Evolutionary conservation across 2,797 vertebrate species (phyloP).

Genomic region (Prionace glauca): DNA sequence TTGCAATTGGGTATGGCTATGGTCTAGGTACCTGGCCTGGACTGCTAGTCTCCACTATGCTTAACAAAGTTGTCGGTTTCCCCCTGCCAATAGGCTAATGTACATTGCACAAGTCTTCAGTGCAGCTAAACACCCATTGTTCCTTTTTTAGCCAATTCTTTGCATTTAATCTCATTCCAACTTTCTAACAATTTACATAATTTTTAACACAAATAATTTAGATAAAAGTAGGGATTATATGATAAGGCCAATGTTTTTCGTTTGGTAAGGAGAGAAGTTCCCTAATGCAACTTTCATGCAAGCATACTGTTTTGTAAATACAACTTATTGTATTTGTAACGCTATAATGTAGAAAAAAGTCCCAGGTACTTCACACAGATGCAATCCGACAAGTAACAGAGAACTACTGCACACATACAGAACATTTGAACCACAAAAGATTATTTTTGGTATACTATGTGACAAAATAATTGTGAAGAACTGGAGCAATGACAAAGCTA

Average conservation of each 20-base stretch:
- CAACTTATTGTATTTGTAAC: not conserved
- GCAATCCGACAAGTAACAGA: not conserved
- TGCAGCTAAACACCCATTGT: too few relatives aligned
- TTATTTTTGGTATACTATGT: not conserved
- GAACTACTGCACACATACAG: not conserved
- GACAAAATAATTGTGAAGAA: not conserved
- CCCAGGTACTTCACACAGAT: not conserved
- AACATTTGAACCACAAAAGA: not conserved
- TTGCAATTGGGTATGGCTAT: too few relatives aligned
- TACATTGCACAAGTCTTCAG: too few relatives aligned
- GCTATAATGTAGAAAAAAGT: not conserved
- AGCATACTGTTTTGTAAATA: not conserved
- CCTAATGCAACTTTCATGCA: not conserved
- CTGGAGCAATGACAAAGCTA: not conserved
- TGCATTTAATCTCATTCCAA: too few relatives aligned
- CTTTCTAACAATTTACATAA: not conserved
- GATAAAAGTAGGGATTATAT: not conserved
- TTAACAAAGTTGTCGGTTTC: too few relatives aligned
- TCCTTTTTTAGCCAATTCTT: too few relatives aligned
- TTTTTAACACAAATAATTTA: not conserved
- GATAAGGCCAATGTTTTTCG: not conserved
- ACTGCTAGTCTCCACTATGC: too few relatives aligned
- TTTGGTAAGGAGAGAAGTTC: not conserved
- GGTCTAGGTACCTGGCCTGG: too few relatives aligned
- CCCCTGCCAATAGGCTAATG: too few relatives aligned